These are phyloP conservation scores for Ormyrus nitidulus DNA, from an alignment of 2,888 invertebrate genomes.

Conservation along the genomic window DNA sequence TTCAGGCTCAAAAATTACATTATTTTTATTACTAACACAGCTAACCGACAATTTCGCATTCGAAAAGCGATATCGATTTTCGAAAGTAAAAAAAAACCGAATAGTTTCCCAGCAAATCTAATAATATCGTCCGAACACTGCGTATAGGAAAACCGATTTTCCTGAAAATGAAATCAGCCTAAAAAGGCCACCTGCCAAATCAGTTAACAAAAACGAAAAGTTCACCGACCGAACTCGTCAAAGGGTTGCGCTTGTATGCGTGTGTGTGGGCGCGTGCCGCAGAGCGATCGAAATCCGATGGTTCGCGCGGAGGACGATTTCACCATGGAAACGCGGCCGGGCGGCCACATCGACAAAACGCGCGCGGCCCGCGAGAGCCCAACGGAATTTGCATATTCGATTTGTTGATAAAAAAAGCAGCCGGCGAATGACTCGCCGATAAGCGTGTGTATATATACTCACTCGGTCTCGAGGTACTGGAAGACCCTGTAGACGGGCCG, in stretches of 20 bases:
- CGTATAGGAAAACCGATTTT: too few relatives aligned
- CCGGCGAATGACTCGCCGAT: background rate
- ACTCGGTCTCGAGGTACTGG: slow-evolving; percentile 88
- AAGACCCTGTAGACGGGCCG: slow-evolving; percentile 88
- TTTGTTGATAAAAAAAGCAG: slow-evolving; percentile 9
- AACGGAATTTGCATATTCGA: slow-evolving; percentile 46
- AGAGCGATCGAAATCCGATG: slow-evolving; percentile 58
- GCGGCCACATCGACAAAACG: slow-evolving; percentile 58
- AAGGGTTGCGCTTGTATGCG: background rate
- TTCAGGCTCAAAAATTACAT: too few relatives aligned
- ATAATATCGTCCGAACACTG: too few relatives aligned
- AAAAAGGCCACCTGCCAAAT: too few relatives aligned
- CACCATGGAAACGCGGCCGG: slow-evolving; percentile 59
- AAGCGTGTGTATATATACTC: slow-evolving; percentile 75
- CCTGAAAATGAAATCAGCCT: too few relatives aligned
- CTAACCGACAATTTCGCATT: too few relatives aligned
- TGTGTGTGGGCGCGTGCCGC: too few relatives aligned
- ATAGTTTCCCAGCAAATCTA: too few relatives aligned
- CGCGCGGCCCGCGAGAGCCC: background rate
- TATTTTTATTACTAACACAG: too few relatives aligned
- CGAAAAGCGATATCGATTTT: too few relatives aligned
- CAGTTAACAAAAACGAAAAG: background rate
- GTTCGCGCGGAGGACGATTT: slow-evolving; percentile 50
- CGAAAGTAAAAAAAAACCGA: too few relatives aligned
- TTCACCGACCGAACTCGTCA: background rate